phyloP scores from a whole-genome alignment of 2,113 vertebrate species.

The Anhinga anhinga region DNA sequence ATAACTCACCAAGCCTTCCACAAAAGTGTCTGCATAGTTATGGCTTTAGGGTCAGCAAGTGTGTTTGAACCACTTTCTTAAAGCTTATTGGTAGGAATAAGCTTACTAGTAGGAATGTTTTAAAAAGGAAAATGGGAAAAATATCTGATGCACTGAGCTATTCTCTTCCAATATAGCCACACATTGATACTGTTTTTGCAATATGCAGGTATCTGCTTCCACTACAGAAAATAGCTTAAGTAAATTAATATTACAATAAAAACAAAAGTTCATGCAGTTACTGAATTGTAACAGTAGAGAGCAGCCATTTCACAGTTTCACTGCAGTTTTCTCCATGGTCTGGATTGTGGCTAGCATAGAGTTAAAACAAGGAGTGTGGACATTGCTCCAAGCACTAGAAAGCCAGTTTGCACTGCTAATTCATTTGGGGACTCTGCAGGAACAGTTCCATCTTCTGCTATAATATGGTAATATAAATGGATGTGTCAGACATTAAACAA shows the following conservation, averaged over 20 bases:
- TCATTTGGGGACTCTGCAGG: not conserved
- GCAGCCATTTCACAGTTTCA: not conserved
- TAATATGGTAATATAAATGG: not conserved
- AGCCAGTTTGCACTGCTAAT: not conserved
- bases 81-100: not conserved
- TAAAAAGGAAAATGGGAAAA: not conserved
- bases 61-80: not conserved
- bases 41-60: not conserved
- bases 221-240: not conserved
- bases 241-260: not conserved
- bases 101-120: not conserved
- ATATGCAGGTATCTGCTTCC: not conserved
- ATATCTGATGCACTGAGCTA: not conserved
- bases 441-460: not conserved
- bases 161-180: not conserved
- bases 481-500: not conserved
- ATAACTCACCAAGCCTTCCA: not conserved
- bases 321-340: not conserved
- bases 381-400: not conserved
- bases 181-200: not conserved
- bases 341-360: not conserved
- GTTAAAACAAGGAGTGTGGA: not conserved
- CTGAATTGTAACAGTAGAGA: not conserved
- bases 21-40: not conserved
- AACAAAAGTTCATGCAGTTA: not conserved